These are phyloP conservation scores for Odontesthes bonariensis DNA, from an alignment of 2,113 vertebrate genomes.

Conservation along the genomic window DNA sequence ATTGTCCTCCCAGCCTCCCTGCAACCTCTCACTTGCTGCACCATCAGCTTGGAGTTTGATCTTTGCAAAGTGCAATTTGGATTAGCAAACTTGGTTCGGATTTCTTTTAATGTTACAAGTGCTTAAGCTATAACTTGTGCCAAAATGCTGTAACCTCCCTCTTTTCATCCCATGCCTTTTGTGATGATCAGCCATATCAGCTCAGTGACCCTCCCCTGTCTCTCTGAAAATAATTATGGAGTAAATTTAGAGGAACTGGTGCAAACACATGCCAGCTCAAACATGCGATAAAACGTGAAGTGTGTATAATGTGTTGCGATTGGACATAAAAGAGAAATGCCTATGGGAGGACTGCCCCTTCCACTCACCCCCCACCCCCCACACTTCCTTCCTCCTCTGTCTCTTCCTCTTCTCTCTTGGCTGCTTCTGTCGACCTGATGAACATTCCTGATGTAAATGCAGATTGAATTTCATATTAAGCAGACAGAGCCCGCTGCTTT, in stretches of 20 bases:
- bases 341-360: conserved; percentile 30
- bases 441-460: conserved; percentile 52
- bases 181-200: conserved; percentile 43
- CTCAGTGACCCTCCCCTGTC: conserved; percentile 3
- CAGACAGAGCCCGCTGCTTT: conserved; percentile 47
- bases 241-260: conserved; percentile 34
- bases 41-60: conserved; percentile 8
- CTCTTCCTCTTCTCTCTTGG: conserved; percentile 59
- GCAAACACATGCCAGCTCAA: too few species aligned
- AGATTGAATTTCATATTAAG: conserved; percentile 69
- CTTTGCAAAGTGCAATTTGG: neutral
- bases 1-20: conserved; percentile 56
- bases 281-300: conserved; percentile 42
- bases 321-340: conserved; percentile 50
- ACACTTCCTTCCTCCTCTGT: conserved; percentile 33
- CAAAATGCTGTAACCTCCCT: neutral
- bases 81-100: conserved; percentile 6
- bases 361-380: neutral
- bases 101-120: conserved; percentile 21
- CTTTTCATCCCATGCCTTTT: conserved; percentile 4
- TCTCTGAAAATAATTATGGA: conserved; percentile 39
- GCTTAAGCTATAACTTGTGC: conserved; percentile 23
- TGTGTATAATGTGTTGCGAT: conserved; percentile 46
- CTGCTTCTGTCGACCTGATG: conserved; percentile 64
- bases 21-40: conserved; percentile 39